These are phyloP conservation scores for Himalopsyche japonica DNA, from an alignment of 2,888 invertebrate species.

Conservation along the genomic window DNA sequence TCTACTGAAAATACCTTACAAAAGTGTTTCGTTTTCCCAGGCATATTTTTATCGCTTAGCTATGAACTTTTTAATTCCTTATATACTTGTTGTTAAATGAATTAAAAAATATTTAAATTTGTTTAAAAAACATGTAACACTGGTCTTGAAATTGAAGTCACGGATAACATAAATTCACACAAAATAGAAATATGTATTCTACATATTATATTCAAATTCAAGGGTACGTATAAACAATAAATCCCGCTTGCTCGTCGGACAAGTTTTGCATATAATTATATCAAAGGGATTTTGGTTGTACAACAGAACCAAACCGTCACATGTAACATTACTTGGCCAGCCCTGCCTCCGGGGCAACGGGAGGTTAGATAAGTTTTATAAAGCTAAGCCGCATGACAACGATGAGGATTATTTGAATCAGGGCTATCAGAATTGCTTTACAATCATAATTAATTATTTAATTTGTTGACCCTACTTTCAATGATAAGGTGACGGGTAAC, in stretches of 20 bases:
- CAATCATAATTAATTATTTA: not conserved
- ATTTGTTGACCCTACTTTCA: not conserved
- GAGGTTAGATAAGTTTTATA: not conserved
- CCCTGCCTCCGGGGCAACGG: not conserved
- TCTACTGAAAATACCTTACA: no score
- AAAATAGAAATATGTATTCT: no score
- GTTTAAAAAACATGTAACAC: no score
- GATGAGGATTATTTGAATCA: not conserved
- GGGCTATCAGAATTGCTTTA: not conserved
- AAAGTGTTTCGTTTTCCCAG: no score
- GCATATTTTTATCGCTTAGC: no score
- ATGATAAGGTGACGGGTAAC: not conserved
- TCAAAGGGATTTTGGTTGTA: not conserved
- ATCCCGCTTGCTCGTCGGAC: not conserved
- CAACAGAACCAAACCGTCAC: not conserved
- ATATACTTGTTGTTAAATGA: no score
- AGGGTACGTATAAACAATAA: not conserved
- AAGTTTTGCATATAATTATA: not conserved
- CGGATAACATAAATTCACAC: no score
- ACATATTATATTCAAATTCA: no score
- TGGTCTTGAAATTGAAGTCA: no score
- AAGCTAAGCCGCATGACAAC: conserved; percentile 2
- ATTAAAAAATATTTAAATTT: no score
- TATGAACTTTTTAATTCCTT: no score
- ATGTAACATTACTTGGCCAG: not conserved